A percentile compares a stretch with the other conserved stretches of the same genome.
phyloP scores from a whole-genome alignment of 2,888 invertebrate species.

The Spisula subtruncata region DNA sequence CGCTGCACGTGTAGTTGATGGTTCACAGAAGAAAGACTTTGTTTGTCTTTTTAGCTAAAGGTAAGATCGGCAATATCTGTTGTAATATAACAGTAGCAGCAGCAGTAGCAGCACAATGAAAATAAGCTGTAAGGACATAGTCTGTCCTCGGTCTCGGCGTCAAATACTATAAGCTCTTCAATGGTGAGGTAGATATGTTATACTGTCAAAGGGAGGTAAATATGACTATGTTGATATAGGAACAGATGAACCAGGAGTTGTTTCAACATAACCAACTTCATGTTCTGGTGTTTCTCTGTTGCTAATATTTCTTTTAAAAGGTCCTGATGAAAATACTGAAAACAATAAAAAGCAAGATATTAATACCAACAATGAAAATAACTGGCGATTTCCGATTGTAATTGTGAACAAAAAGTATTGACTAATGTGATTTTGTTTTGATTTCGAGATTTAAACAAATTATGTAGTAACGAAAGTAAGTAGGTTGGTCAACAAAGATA shows the following conservation, averaged over 20 bases:
- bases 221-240: constrained; percentile 79
- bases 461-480: too few relatives aligned
- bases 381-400: too few relatives aligned
- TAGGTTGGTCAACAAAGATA: too few relatives aligned
- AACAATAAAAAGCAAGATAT: constrained; percentile 30
- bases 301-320: constrained; percentile 74
- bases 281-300: constrained; percentile 77
- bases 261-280: constrained; percentile 84
- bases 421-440: too few relatives aligned
- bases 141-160: constrained; percentile 18
- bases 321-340: constrained; percentile 75
- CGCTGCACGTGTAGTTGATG: background rate
- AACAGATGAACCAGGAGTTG: constrained; percentile 87
- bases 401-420: too few relatives aligned
- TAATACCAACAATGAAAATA: too few relatives aligned
- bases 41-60: constrained; percentile 22
- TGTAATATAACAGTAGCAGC: too few relatives aligned
- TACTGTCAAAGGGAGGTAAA: constrained; percentile 53
- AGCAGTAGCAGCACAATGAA: background rate
- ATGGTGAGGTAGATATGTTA: constrained; percentile 57
- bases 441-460: too few relatives aligned
- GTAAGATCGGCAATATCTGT: constrained; percentile 17
- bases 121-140: constrained; percentile 25
- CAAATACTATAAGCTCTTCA: constrained; percentile 43
- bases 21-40: constrained; percentile 5